Conservation (phyloP, 2,888 invertebrate genomes). For the Deladenus siricidicola region DNA sequence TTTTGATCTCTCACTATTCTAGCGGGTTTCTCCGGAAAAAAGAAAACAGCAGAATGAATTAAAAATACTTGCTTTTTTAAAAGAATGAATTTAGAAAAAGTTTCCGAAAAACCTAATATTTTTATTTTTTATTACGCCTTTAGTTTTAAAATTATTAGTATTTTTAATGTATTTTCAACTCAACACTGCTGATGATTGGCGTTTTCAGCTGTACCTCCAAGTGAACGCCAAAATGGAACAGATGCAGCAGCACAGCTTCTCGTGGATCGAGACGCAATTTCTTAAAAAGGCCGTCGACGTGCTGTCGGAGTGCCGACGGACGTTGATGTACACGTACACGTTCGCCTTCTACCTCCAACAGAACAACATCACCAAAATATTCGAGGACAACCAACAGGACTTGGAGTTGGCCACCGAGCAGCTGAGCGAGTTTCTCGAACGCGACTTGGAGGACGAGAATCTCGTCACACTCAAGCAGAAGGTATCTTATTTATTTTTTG, state of each 20-base stretch:
- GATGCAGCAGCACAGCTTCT: conserved; percentile 98
- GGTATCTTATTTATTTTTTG: conserved; percentile 64
- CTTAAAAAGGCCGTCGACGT: conserved; percentile 74
- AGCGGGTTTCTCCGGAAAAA: no score
- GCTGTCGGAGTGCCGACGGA: conserved; percentile 66
- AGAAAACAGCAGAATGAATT: no score
- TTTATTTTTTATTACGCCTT: background rate
- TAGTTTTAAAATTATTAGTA: background rate
- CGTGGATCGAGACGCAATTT: conserved; percentile 99
- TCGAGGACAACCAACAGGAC: conserved; percentile 63
- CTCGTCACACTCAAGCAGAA: conserved; percentile 94
- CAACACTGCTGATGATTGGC: no score
- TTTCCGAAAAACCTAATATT: no score
- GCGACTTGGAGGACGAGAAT: conserved; percentile 71
- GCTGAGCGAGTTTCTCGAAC: conserved; percentile 89
- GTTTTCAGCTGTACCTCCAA: conserved; percentile 70
- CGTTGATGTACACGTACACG: conserved; percentile 64
- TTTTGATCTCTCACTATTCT: no score
- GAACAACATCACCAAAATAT: conserved; percentile 77
- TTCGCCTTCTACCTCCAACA: conserved; percentile 96
- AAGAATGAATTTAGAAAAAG: no score
- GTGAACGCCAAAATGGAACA: conserved; percentile 98
- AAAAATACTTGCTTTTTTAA: no score
- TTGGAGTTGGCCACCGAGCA: conserved; percentile 88
- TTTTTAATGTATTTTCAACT: background rate